phyloP scores from a whole-genome alignment of 2,797 vertebrate species.

The Adrianichthys oophorus region DNA sequence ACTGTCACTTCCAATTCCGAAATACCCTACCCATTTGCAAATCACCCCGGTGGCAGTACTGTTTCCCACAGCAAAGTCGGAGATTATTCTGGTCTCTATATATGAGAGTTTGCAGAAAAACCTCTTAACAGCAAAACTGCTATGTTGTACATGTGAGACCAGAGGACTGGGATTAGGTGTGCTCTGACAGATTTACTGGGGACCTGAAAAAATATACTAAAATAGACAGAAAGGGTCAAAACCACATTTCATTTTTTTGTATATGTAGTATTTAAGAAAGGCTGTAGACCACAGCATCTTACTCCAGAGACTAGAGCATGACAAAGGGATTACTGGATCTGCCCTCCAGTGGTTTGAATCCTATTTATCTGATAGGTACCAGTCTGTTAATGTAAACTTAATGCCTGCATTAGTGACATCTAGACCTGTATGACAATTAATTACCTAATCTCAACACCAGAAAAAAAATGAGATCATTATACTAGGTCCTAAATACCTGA shows the following conservation, averaged over 20 bases:
- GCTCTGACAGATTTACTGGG: conserved; percentile 31
- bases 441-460: too few relatives aligned
- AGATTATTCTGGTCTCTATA: conserved; percentile 26
- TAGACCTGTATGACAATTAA: too few relatives aligned
- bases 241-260: background rate
- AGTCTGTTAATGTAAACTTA: too few relatives aligned
- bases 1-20: conserved; percentile 14
- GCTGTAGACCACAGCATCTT: too few relatives aligned
- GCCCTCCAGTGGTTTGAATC: too few relatives aligned
- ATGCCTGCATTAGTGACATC: too few relatives aligned
- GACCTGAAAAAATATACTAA: conserved; percentile 28
- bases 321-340: too few relatives aligned
- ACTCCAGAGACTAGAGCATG: too few relatives aligned
- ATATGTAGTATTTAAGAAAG: too few relatives aligned
- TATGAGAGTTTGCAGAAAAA: conserved; percentile 24
- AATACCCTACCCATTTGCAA: conserved; percentile 47
- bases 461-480: too few relatives aligned
- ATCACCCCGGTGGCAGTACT: conserved; percentile 27
- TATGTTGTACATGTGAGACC: conserved; percentile 46
- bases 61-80: conserved; percentile 20
- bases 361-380: too few relatives aligned
- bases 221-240: background rate
- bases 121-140: conserved; percentile 31
- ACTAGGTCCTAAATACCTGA: too few relatives aligned
- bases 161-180: conserved; percentile 42